Evolutionary conservation across 2,888 invertebrate species (phyloP).

Genomic region (Holacanthella duospinosa): DNA sequence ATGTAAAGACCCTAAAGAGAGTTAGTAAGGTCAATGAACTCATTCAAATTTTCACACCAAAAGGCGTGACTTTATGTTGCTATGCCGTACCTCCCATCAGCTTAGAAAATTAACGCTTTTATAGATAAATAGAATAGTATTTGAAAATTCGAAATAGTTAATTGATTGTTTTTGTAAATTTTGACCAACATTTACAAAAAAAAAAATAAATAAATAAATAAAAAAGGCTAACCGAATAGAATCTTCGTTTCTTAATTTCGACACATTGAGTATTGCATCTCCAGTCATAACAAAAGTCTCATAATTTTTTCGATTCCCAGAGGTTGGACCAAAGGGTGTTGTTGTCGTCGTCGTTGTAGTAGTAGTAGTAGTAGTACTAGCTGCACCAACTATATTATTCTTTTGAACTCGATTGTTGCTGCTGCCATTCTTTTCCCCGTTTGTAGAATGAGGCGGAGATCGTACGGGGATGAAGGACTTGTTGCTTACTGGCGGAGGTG

Average conservation of each 20-base stretch:
- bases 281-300: constrained; percentile 98
- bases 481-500: not conserved
- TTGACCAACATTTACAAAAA: no score
- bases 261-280: constrained; percentile 85
- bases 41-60: no score
- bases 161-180: no score
- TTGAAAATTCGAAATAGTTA: no score
- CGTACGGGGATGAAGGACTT: constrained; percentile 11
- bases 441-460: constrained; percentile 2
- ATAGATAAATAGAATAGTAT: no score
- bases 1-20: no score
- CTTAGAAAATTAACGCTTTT: no score
- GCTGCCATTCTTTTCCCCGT: not conserved
- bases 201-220: no score
- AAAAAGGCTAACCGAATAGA: constrained; percentile 25
- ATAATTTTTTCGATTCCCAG: constrained; percentile 45
- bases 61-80: no score
- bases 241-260: constrained; percentile 45
- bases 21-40: no score
- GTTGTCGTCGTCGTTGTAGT: constrained; percentile 6
- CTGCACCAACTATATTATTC: constrained; percentile 11
- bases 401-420: constrained; percentile 8
- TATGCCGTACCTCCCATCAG: no score
- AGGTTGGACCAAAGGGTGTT: constrained; percentile 13
- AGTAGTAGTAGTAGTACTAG: no score